Base-by-base conservation (phyloP, 2,113 vertebrate species). In the Pterocles gutturalis region DNA sequence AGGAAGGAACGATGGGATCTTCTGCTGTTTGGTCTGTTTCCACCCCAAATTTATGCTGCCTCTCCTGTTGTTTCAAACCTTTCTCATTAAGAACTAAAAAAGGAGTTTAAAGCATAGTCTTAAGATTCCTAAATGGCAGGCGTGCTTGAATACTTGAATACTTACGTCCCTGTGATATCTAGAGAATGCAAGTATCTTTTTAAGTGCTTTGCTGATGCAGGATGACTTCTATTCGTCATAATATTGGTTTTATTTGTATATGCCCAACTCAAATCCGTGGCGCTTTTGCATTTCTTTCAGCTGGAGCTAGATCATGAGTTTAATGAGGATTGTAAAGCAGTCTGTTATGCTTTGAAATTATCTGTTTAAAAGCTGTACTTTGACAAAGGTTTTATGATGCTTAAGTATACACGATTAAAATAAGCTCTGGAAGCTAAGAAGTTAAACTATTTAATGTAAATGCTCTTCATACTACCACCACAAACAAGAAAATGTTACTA, bases 271-370 rank as follows among this genome's bases (percentile, higher is more conserved):
- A 73, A 81, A 29, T 51, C 34, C 3, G 1, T 48, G 41, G 16
- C 65, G 54, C 25, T 95, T 91, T 72, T 64, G 21, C 57, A 72
- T 48, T 76, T 92, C 48, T 81, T 92, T 95, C 70, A 83, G 72
- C 65, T 66, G 28, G 17, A 72, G 45, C 20, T 76, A 36, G 53
- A 89, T 61, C 41, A 51, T 65, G 49, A 89, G 45, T 87, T 87
- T 69, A 84, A 36, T 58, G 43, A 91, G 28, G 25, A 85, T 46
- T 76, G 49, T 76, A 85, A 80, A 76, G 41, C 29, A 66, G 5
- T n/a, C 25, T 75, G 53, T 81, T 82, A 62, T 54, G 41, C 62
- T 93, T 96, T 92, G 86, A 95, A 96, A 97, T n/a, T 26, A 9
- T 60, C 55, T 55, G 13, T 57, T 95, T 91, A 53, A 93, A 94